These are phyloP conservation scores for Drosophila pegasa DNA, from an alignment of 2,888 invertebrate genomes.

Conservation along the genomic window DNA sequence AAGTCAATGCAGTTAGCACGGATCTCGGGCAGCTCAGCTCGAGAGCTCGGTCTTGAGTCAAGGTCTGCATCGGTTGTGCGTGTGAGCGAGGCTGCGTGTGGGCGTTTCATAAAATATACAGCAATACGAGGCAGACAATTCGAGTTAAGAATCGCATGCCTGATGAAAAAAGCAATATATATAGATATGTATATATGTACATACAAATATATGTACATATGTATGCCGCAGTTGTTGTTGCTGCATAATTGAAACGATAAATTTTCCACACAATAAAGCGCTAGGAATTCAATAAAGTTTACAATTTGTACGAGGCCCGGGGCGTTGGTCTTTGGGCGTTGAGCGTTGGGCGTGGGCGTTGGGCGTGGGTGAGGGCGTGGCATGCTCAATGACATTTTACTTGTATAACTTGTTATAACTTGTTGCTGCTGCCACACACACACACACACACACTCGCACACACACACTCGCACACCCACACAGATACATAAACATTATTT, in stretches of 20 bases:
- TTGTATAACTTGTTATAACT: constrained; percentile 58
- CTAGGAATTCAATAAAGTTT: constrained; percentile 74
- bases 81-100: not conserved
- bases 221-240: constrained; percentile 16
- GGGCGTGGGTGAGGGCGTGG: constrained; percentile 9
- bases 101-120: constrained; percentile 44
- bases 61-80: constrained; percentile 40
- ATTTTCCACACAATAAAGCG: constrained; percentile 74
- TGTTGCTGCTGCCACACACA: constrained; percentile 60
- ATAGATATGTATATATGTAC: not conserved
- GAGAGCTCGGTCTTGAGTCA: constrained; percentile 43
- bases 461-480: constrained; percentile 9
- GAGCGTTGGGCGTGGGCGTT: not conserved
- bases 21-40: constrained; percentile 37
- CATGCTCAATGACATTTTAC: constrained; percentile 50
- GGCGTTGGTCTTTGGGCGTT: not conserved
- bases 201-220: not conserved
- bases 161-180: constrained; percentile 22
- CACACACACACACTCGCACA: constrained; percentile 25
- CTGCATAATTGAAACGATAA: constrained; percentile 75
- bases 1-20: constrained; percentile 71
- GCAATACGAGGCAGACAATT: constrained; percentile 33
- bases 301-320: constrained; percentile 50
- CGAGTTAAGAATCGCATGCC: constrained; percentile 46
- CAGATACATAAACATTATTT: constrained; percentile 74